A percentile compares a stretch with the other conserved stretches of the same genome.
These are phyloP conservation scores for Amblyornis subalaris DNA, from an alignment of 2,113 vertebrate species.

Conservation along the genomic window DNA sequence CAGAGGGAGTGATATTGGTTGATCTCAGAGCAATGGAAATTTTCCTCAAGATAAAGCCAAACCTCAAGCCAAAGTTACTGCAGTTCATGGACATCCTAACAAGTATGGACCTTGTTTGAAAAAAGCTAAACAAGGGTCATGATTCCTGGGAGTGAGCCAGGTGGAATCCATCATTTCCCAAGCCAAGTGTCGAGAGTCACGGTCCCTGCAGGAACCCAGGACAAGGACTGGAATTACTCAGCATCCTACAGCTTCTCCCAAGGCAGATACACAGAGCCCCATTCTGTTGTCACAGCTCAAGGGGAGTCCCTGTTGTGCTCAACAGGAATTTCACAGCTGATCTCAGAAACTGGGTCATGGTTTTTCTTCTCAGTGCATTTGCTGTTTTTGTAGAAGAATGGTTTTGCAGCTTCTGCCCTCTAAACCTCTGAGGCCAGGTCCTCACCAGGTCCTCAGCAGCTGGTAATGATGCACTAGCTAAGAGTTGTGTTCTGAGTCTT, in stretches of 20 bases:
- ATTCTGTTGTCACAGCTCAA: neutral
- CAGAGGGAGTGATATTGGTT: neutral
- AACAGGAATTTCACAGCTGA: conserved; percentile 14
- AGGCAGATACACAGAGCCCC: neutral
- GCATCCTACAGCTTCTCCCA: neutral
- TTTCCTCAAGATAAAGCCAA: conserved; percentile 45
- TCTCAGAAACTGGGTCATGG: neutral
- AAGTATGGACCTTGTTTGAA: neutral
- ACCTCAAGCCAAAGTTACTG: conserved; percentile 27
- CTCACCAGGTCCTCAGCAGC: neutral
- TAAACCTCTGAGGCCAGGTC: neutral
- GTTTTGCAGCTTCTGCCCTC: neutral
- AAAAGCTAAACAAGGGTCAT: neutral
- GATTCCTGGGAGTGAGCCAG: neutral
- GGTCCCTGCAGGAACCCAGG: neutral
- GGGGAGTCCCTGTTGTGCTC: neutral
- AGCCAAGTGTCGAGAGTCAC: neutral
- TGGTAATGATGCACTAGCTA: neutral
- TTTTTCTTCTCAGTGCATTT: neutral
- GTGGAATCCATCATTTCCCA: neutral
- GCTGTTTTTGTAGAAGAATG: neutral
- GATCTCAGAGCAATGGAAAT: conserved; percentile 5
- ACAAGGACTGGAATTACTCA: neutral
- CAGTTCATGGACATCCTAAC: neutral
- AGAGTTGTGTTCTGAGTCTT: neutral